Evolutionary conservation across 2,797 vertebrate genomes (phyloP).

Genomic region (Amazona ochrocephala): DNA sequence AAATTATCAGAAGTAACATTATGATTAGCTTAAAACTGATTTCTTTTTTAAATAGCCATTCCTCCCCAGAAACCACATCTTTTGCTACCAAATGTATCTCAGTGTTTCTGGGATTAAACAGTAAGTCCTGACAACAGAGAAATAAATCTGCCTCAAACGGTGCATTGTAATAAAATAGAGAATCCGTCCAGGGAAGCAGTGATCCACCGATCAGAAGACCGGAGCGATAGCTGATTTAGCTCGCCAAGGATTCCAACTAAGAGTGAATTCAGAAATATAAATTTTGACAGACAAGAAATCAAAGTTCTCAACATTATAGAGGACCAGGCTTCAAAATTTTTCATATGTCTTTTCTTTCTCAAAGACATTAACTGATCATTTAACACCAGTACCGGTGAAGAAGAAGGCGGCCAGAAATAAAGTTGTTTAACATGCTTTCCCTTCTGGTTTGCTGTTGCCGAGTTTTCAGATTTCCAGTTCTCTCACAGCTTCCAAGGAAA

Average conservation of each 20-base stretch:
- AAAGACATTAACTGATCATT: neutral
- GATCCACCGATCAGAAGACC: neutral
- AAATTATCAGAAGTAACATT: slow-evolving; percentile 6
- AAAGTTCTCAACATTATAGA: neutral
- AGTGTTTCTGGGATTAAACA: slow-evolving; percentile 21
- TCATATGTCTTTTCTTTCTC: neutral
- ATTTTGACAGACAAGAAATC: neutral
- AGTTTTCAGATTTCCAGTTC: neutral
- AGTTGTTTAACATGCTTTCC: neutral
- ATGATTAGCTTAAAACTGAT: neutral
- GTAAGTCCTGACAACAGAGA: neutral
- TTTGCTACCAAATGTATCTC: neutral
- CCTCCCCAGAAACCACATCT: neutral
- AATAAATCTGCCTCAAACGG: neutral
- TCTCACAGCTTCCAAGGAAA: neutral
- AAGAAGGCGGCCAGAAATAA: neutral
- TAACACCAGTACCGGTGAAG: neutral
- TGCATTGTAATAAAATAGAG: neutral
- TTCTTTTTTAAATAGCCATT: slow-evolving; percentile 16
- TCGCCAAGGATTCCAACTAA: neutral
- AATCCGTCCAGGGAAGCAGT: neutral
- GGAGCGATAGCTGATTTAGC: neutral
- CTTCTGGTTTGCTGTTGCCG: neutral
- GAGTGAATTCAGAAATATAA: neutral
- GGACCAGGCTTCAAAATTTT: neutral